Evolutionary conservation across 2,888 invertebrate genomes (phyloP).

Genomic region (Theodoxus fluviatilis): DNA sequence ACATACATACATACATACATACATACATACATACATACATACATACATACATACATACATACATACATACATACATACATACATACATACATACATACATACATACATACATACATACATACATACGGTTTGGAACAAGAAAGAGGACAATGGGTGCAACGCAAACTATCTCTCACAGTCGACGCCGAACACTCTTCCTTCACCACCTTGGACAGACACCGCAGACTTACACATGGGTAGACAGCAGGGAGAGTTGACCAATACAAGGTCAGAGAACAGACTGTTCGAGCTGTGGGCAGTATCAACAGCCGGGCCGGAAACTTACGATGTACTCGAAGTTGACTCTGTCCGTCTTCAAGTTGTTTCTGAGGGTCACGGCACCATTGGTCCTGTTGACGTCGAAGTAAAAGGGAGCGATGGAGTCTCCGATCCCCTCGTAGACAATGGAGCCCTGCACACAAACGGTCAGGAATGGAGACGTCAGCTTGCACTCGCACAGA

Average conservation of each 20-base stretch:
- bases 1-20: too few relatives aligned
- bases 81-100: background rate
- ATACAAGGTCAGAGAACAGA: too few relatives aligned
- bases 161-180: too few relatives aligned
- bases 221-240: too few relatives aligned
- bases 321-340: slow-evolving; percentile 41
- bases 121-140: background rate
- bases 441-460: slow-evolving; percentile 43
- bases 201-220: too few relatives aligned
- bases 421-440: slow-evolving; percentile 51
- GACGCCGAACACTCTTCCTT: too few relatives aligned
- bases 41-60: background rate
- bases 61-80: background rate
- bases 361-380: slow-evolving; percentile 36
- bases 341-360: slow-evolving; percentile 38
- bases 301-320: slow-evolving; percentile 17
- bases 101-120: background rate
- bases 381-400: slow-evolving; percentile 37
- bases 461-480: too few relatives aligned
- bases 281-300: too few relatives aligned
- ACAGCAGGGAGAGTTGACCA: too few relatives aligned
- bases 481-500: too few relatives aligned
- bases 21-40: too few relatives aligned
- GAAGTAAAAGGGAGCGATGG: slow-evolving; percentile 53
- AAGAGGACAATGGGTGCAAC: background rate